Evolutionary conservation across 2,888 invertebrate species (phyloP).

Genomic region (Therioaphis trifolii): DNA sequence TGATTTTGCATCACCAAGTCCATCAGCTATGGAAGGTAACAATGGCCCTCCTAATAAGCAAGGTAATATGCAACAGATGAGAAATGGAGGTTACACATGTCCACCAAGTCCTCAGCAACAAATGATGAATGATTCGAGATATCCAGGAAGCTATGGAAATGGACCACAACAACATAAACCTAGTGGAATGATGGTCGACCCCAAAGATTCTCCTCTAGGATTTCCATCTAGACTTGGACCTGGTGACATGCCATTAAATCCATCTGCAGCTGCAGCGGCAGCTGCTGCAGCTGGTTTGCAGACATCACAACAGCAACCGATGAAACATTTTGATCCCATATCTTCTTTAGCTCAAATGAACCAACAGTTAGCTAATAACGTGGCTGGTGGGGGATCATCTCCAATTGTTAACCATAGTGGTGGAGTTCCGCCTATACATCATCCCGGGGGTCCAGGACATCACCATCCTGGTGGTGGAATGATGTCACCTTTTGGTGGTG

Average conservation of each 20-base stretch:
- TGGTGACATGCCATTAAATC: conserved; percentile 57
- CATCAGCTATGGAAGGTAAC: conserved; percentile 67
- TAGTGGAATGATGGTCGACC: conserved; percentile 44
- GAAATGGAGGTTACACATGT: conserved; percentile 64
- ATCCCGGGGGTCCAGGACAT: conserved; percentile 70
- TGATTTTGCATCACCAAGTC: conserved; percentile 72
- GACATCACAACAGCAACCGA: conserved; percentile 36
- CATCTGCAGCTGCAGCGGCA: conserved; percentile 34
- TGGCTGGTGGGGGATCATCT: conserved; percentile 71
- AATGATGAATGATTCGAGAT: conserved; percentile 48
- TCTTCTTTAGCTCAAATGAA: conserved; percentile 95
- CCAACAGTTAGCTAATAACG: conserved; percentile 86
- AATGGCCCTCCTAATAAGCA: conserved; percentile 26
- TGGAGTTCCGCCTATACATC: conserved; percentile 73
- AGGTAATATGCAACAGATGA: conserved; percentile 59
- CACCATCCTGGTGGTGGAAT: conserved; percentile 40
- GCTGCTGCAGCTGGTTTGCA: conserved; percentile 42
- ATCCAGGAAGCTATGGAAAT: conserved; percentile 55
- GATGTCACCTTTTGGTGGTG: conserved; percentile 56
- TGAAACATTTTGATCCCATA: conserved; percentile 86
- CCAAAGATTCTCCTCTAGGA: conserved; percentile 54
- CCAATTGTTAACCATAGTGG: conserved; percentile 72
- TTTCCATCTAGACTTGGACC: conserved; percentile 50
- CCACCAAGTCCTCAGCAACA: conserved; percentile 64
- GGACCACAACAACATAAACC: conserved; percentile 45